These are phyloP conservation scores for Tridacna crocea DNA, from an alignment of 2,888 invertebrate genomes.

Conservation along the genomic window DNA sequence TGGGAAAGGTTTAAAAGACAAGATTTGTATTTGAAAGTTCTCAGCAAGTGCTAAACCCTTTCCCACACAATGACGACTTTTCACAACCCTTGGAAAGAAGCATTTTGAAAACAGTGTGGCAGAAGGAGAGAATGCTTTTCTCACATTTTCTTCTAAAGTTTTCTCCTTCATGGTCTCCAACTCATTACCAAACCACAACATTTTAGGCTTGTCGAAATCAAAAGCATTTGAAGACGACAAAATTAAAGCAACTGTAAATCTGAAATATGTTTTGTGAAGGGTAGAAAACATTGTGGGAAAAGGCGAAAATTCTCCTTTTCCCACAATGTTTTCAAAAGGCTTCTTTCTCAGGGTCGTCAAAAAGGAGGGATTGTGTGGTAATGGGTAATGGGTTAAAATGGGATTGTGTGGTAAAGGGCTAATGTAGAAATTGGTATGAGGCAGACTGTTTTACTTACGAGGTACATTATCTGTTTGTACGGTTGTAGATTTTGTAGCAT, in stretches of 20 bases:
- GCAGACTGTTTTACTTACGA: not conserved
- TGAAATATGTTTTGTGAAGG: no score
- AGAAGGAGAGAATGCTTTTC: not conserved
- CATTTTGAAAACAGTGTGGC: not conserved
- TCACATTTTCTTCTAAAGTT: not conserved
- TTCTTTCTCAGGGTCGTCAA: no score
- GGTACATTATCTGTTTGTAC: slow-evolving; percentile 29
- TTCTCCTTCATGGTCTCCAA: not conserved
- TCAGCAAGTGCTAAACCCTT: not conserved
- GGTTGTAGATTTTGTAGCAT: slow-evolving; percentile 9
- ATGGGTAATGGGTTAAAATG: no score
- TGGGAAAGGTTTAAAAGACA: not conserved
- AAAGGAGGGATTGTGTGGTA: no score
- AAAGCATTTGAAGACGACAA: no score
- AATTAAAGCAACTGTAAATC: no score
- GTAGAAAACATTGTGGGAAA: not conserved
- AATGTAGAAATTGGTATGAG: no score
- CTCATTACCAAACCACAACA: no score
- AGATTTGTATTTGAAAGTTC: not conserved
- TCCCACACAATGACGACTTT: not conserved
- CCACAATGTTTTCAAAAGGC: not conserved
- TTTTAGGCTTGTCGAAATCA: no score
- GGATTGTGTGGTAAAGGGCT: no score
- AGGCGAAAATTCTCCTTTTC: not conserved
- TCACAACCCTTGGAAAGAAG: not conserved